Evolutionary conservation across 2,888 invertebrate species (phyloP), one percentile per base, ranked within the genome.

Genomic region (Anthophora plumipes): DNA sequence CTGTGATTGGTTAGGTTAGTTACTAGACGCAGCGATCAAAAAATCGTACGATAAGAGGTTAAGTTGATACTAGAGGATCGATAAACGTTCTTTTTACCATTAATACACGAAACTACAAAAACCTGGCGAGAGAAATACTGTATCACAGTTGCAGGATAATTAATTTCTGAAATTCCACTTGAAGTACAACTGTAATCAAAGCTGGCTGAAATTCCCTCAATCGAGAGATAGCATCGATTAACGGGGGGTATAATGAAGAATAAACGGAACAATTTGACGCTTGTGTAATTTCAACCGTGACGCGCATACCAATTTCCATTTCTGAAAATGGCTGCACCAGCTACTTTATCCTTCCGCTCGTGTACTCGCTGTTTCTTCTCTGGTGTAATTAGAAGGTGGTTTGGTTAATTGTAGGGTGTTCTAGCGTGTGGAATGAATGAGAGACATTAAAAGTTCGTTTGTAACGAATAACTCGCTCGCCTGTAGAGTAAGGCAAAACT

Each of bases 361-460:
- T 41, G 67, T 54, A 17, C 41, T 31, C n/a, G n/a, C 6, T 17
- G 12, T 39, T 39, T 39, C 66, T 39, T 20, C 39, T 1, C 37
- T 66, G 9, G 52, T 25, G 67, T 68, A 68, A 68, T 68, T 68
- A 68, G 55, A 68, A 68, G 67, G 54, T 55, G 41, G 43, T 68
- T 54, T 68, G 37, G 57, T 69, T 48, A 69, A 69, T 69, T 59
- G 57, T 43, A 37, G 57, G 46, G 43, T 57, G 25, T 12, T 41
- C 20, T 37, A 22, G 54, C 11, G 31, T 25, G 63, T 17, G 50
- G 31, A 41, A 48, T 57, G 37, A 64, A 63, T 43, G 52, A 17
- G 54, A 14, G 25, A n/a, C 68, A 57, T 69, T 69, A 57, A 69
- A 69, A 57, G 57, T 69, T 69, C 57, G 46, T 69, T 48, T 57